phyloP scores from a whole-genome alignment of 2,113 vertebrate species.

The Proterorhinus semilunaris region DNA sequence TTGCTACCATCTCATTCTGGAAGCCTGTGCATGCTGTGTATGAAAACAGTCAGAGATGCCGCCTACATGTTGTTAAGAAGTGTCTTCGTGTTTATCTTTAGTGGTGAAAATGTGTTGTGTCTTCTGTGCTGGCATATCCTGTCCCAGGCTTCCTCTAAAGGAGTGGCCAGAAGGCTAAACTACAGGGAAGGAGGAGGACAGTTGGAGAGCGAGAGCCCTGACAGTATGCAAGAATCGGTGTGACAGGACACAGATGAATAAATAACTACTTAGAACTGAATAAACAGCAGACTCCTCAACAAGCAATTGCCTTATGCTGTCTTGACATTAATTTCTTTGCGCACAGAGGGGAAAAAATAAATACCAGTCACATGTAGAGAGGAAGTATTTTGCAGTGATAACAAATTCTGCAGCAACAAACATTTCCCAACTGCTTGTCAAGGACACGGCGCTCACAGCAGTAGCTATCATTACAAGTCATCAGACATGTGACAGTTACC shows the following conservation, averaged over 20 bases:
- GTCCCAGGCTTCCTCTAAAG: constrained; percentile 65
- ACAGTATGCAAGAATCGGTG: constrained; percentile 43
- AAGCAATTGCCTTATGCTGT: constrained; percentile 14
- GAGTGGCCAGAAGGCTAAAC: constrained; percentile 64
- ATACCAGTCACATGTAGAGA: not conserved
- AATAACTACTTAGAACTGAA: constrained; percentile 33
- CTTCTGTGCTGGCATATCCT: constrained; percentile 59
- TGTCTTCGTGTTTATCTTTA: constrained; percentile 54
- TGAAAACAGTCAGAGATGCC: constrained; percentile 31
- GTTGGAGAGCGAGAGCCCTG: not conserved
- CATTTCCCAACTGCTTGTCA: constrained; percentile 6
- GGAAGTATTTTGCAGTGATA: constrained; percentile 6
- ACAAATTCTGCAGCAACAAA: constrained; percentile 5
- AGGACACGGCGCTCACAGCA: not conserved
- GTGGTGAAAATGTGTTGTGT: constrained; percentile 47
- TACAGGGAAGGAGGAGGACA: constrained; percentile 49
- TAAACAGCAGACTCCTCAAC: constrained; percentile 15
- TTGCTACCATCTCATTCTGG: constrained; percentile 22
- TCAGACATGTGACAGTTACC: not conserved
- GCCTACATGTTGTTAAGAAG: constrained; percentile 46
- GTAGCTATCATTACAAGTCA: not conserved
- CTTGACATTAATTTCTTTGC: constrained; percentile 22
- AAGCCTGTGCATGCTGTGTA: constrained; percentile 8
- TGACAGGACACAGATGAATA: constrained; percentile 56
- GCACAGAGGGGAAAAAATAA: not conserved